These are phyloP conservation scores for Cheirogaleus medius DNA, from an alignment of 2,113 vertebrate genomes.

Conservation along the genomic window DNA sequence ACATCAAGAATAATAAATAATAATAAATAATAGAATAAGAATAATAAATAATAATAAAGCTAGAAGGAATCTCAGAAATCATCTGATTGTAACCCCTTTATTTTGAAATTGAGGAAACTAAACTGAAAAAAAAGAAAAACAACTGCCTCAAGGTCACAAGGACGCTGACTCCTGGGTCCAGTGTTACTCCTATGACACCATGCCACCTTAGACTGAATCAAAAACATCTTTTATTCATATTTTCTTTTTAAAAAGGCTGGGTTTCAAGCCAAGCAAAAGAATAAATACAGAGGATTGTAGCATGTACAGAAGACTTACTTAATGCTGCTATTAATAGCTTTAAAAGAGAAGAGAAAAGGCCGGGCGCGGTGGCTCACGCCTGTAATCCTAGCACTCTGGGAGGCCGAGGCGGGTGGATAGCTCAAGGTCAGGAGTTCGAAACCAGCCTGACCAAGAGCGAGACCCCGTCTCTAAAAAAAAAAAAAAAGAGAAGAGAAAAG, in stretches of 20 bases:
- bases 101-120: conserved; percentile 16
- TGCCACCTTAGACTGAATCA: background rate
- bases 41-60: conserved; percentile 5
- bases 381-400: too few species aligned
- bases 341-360: conserved; percentile 6
- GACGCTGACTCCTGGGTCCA: background rate
- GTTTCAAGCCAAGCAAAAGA: conserved; percentile 13
- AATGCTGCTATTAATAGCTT: conserved; percentile 34
- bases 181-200: background rate
- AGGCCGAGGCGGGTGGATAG: too few species aligned
- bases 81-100: background rate
- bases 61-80: conserved; percentile 8
- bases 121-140: background rate
- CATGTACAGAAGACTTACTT: conserved; percentile 32
- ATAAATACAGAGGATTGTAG: background rate
- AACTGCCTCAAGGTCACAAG: background rate
- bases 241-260: background rate
- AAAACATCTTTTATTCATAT: background rate
- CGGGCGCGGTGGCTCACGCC: too few species aligned
- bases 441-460: too few species aligned
- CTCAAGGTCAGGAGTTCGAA: too few species aligned
- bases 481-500: background rate
- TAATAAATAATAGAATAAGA: too few species aligned
- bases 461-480: too few species aligned
- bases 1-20: background rate